These are phyloP conservation scores for Pseudobourletiella spinata DNA, from an alignment of 1,140 invertebrate genomes.

Conservation along the genomic window DNA sequence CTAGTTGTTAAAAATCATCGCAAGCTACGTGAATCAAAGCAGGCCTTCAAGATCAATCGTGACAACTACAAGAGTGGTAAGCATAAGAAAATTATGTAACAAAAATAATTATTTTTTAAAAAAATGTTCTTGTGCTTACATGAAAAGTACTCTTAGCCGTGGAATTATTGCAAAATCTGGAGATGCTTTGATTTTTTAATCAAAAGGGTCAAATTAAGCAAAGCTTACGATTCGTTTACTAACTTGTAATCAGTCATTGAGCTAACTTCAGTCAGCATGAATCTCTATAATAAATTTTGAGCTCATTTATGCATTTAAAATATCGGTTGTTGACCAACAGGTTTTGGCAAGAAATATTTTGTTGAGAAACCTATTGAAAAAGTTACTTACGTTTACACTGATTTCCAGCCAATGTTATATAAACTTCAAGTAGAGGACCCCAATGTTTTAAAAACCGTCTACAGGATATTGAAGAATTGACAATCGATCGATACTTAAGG, in stretches of 20 bases:
- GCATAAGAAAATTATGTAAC: background rate
- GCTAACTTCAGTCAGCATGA: too few relatives aligned
- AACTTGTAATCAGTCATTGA: background rate
- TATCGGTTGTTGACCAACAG: background rate
- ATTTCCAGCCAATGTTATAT: background rate
- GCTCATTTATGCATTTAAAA: background rate
- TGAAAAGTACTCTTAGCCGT: background rate
- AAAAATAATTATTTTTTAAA: too few relatives aligned
- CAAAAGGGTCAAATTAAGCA: background rate
- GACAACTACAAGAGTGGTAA: background rate
- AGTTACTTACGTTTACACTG: background rate
- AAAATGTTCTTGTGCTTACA: background rate
- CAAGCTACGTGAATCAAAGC: background rate
- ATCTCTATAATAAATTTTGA: too few relatives aligned
- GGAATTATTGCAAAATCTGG: background rate
- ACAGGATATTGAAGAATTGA: background rate
- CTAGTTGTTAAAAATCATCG: background rate
- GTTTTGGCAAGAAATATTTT: background rate
- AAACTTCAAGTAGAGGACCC: background rate
- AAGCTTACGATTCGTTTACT: background rate
- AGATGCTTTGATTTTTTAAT: background rate
- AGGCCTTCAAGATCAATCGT: background rate
- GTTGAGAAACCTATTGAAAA: background rate
- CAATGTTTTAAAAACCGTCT: background rate
- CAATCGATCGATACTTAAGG: background rate